phyloP scores from a whole-genome alignment of 1,140 invertebrate genomes.

The Listronotus oregonensis region DNA sequence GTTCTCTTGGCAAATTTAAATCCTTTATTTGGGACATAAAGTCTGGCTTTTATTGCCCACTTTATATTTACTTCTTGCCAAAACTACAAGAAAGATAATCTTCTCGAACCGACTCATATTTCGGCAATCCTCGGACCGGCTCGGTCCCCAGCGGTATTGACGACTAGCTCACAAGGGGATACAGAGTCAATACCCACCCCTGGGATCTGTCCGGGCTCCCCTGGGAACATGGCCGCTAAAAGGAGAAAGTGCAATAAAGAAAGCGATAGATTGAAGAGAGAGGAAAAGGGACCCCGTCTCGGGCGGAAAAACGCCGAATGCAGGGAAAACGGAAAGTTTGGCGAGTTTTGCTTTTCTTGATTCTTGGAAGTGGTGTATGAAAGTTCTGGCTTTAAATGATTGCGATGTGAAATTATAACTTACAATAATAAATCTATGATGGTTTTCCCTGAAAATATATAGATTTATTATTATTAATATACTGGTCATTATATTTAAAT shows the following conservation, averaged over 20 bases:
- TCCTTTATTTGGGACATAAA: too few species aligned
- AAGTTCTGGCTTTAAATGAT: too few species aligned
- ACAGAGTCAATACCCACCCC: conserved; percentile 56
- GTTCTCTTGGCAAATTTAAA: too few species aligned
- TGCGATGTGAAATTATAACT: too few species aligned
- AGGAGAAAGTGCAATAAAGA: conserved; percentile 30
- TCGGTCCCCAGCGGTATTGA: conserved; percentile 55
- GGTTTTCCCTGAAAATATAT: too few species aligned
- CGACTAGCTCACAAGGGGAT: conserved; percentile 50
- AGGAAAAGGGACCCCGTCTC: conserved; percentile 21
- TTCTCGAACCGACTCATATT: conserved; percentile 15
- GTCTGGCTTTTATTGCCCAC: too few species aligned
- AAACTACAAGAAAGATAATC: conserved; percentile 23
- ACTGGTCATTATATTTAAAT: too few species aligned
- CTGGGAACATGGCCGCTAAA: conserved; percentile 42
- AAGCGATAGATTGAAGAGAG: conserved; percentile 12
- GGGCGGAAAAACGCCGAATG: conserved; percentile 26
- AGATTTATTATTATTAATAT: too few species aligned
- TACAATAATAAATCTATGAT: too few species aligned
- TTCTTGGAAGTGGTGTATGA: neutral
- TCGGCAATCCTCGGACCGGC: conserved; percentile 29
- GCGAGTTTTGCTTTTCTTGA: conserved; percentile 14
- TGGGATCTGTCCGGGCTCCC: conserved; percentile 48
- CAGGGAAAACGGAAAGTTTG: conserved; percentile 18
- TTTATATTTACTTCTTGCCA: too few species aligned